Evolutionary conservation across 2,797 vertebrate species (phyloP), one percentile per base, ranked within the genome.

Genomic region (Orientallactaga sibirica): DNA sequence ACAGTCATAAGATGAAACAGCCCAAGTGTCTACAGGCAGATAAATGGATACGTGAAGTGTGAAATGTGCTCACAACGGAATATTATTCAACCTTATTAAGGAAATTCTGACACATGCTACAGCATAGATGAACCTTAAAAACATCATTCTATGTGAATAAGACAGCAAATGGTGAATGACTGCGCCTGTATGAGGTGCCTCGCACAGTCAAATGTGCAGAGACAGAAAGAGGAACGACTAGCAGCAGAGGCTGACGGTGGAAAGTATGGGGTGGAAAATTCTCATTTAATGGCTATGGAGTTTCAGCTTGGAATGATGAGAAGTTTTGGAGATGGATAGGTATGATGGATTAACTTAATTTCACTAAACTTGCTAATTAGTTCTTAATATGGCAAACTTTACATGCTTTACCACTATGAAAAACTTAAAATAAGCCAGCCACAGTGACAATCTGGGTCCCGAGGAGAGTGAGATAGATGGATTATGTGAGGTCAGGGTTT

Each of bases 1-100:
- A 41, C 48, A 95, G 61, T 43, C 64, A 62, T 73, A 90, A 76
- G 52, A 64, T 79, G 25, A 71, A 87, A 76, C 55, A 84, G 62
- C 62, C 33, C 5, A 75, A 66, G 33, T 68, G 24, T 68, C 33
- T 24, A 27, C 10, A 2, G 7, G 76, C 70, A 48, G 79, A 75
- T 29, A 64, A 71, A 52, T 41, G 29, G 41, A 20, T 25, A 76
- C 29, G 27, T 7, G 12, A 33, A 62, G 70, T 55, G 33, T 19
- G 55, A 29, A 14, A 7, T 29, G 16, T 43, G 61, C 29, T 86
- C 22, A 48, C 37, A 67, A 10, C 64, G 25, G 43, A 73, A 76
- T 84, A 89, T 67, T 66, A 82, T 70, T 82, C 33, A 84, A 67
- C 27, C 82, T 70, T 74, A 58, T 14, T 52, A 70, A 66, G 43